Conservation (phyloP, 2,888 invertebrate genomes). For the Nomada lathburiana region DNA sequence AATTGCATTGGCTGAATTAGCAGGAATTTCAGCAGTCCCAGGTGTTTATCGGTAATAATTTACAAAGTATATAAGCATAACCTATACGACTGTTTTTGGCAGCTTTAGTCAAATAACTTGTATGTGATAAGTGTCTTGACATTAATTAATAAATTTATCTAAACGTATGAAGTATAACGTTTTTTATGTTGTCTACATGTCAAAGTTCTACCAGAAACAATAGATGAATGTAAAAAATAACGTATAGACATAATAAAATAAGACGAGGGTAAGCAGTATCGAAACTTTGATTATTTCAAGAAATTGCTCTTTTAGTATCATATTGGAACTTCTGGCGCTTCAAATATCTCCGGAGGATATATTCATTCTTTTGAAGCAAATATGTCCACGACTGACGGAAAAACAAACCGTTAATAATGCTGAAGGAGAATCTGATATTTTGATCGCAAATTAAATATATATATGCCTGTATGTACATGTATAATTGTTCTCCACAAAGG, state of each 20-base stretch:
- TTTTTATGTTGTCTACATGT: not conserved
- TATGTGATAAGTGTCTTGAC: not conserved
- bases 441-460: conserved; percentile 12
- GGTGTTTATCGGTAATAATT: conserved; percentile 74
- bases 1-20: conserved; percentile 76
- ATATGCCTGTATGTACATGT: not conserved
- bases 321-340: conserved; percentile 76
- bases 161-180: not conserved
- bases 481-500: not conserved
- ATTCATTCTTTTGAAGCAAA: conserved; percentile 76
- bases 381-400: conserved; percentile 59
- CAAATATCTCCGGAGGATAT: conserved; percentile 80
- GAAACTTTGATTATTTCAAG: not conserved
- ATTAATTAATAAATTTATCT: not conserved
- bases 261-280: not conserved
- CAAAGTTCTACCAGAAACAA: not conserved
- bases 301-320: conserved; percentile 70
- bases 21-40: conserved; percentile 75
- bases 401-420: not conserved
- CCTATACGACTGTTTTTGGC: conserved; percentile 13
- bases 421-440: conserved; percentile 19
- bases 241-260: not conserved
- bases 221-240: not conserved
- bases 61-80: conserved; percentile 28
- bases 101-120: not conserved